Evolutionary conservation across 1,140 invertebrate species (phyloP).

Genomic region (Brachionus manjavacas): DNA sequence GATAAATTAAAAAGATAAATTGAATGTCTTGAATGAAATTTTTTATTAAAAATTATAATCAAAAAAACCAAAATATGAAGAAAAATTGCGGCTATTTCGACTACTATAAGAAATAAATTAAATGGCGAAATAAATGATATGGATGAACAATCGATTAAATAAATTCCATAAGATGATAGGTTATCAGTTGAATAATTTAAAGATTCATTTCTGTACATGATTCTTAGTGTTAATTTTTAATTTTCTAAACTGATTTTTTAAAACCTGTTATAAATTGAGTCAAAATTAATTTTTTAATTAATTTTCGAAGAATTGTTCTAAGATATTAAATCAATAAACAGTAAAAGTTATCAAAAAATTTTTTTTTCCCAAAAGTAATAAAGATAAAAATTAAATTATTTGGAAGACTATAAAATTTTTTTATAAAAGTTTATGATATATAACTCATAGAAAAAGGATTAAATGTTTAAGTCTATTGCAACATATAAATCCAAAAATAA

Average conservation of each 20-base stretch:
- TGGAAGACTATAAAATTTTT: background rate
- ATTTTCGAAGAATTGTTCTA: background rate
- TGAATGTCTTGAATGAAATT: constrained; percentile 22
- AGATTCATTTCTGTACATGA: background rate
- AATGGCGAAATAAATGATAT: background rate
- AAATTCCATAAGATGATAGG: background rate
- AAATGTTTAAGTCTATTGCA: no score
- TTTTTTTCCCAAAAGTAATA: background rate
- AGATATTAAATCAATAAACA: background rate
- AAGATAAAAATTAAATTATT: background rate
- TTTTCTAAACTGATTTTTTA: no score
- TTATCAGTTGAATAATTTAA: background rate
- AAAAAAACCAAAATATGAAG: background rate
- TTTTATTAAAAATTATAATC: background rate
- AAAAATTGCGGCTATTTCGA: background rate
- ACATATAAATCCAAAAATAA: no score
- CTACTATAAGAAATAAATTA: background rate
- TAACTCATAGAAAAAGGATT: no score
- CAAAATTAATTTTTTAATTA: background rate
- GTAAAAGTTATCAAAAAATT: background rate
- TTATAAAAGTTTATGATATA: no score
- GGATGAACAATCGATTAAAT: background rate
- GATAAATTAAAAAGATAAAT: constrained; percentile 27
- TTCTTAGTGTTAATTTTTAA: no score
- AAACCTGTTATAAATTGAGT: no score